Evolutionary conservation across 2,888 invertebrate species (phyloP), one percentile per base, ranked within the genome.

Genomic region (Volucella zonaria): DNA sequence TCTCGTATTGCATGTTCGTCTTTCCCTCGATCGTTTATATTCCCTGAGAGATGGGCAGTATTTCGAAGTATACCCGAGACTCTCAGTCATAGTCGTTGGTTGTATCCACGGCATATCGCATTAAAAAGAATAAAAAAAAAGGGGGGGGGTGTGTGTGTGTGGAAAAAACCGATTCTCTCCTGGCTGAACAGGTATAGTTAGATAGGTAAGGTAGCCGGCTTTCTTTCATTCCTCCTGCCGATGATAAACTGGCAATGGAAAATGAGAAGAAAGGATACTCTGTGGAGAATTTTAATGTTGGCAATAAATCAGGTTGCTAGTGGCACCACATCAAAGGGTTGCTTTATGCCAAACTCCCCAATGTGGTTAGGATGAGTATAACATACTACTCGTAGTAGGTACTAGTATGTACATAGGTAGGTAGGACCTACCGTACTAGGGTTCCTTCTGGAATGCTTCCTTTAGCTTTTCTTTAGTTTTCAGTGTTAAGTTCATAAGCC

Each of bases 291-390:
- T 85, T 80, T 85, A 85, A 85, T 85, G 85, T 76, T 73, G 75
- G 85, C 76, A 76, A 85, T 85, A 85, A 85, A 85, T 85, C 85
- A 85, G 80, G 71, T 61, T 68, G 80, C 85, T 71, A 76, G 75
- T 85, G 80, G 85, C 67, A 75, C 82, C 71, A 47, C 82, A 71
- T 82, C 82, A 81, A 81, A 81, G 75, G 68, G 81, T 76, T 81
- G n/a, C 15, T 51, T 51, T n/a, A 51, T 51, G 15, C 8, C 51
- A 51, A 15, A 15, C 51, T 47, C n/a, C 47, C 51, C 8, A 14
- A 15, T 51, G n/a, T n/a, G 51, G 12, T 51, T 51, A 15, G 15
- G 6, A 15, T 51, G 51, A 51, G 51, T 31, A 31, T 51, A 51
- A 49, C 49, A 8, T 8, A 49, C 3, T 49, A 49, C 15, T 14